Percentiles rank a stretch among this genome's conserved stretches.
Evolutionary conservation across 2,888 invertebrate genomes (phyloP).

Genomic region (Tuberolachnus salignus): DNA sequence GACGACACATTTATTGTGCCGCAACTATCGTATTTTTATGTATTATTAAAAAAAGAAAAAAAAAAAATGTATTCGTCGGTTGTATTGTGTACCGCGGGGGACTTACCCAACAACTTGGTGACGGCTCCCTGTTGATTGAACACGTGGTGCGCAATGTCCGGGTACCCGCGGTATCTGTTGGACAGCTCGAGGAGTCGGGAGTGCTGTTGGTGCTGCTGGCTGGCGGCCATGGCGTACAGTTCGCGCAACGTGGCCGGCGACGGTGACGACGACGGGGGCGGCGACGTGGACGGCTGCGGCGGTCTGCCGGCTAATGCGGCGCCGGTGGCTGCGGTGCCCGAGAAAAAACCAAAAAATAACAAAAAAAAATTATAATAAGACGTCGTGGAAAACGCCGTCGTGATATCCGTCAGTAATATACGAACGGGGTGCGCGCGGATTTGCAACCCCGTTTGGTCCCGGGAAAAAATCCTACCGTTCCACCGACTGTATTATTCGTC

Average conservation of each 20-base stretch:
- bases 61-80: neutral
- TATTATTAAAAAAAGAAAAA: neutral
- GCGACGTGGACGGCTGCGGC: neutral
- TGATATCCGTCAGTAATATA: no score
- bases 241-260: constrained; percentile 62
- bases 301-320: constrained; percentile 4
- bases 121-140: constrained; percentile 86
- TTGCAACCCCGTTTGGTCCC: no score
- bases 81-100: neutral
- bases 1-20: neutral
- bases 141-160: constrained; percentile 87
- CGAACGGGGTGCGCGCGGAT: no score
- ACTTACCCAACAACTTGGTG: constrained; percentile 86
- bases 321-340: neutral
- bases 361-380: no score
- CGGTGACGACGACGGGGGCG: constrained; percentile 32
- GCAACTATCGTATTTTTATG: no score
- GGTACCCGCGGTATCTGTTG: constrained; percentile 75
- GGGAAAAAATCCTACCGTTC: no score
- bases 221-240: constrained; percentile 65
- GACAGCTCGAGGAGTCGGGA: constrained; percentile 82
- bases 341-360: no score
- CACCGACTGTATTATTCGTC: no score
- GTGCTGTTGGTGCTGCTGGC: constrained; percentile 73
- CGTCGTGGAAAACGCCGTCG: no score